phyloP scores from a whole-genome alignment of 2,113 vertebrate species.

The Bostrychus sinensis region DNA sequence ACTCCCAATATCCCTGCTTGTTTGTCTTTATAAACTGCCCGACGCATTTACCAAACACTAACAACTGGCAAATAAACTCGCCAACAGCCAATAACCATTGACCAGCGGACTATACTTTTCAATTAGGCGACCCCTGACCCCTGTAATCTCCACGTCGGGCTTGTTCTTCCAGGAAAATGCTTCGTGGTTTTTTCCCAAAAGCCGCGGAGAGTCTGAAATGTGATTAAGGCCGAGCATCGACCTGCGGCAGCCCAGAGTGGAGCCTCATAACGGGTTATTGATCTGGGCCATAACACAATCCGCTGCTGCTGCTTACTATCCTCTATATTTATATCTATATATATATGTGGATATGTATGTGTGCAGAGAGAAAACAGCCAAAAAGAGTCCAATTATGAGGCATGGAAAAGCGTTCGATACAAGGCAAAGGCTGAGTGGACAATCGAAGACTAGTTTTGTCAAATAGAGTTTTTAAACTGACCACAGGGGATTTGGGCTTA shows the following conservation, averaged over 20 bases:
- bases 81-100: slow-evolving; percentile 44
- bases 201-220: slow-evolving; percentile 52
- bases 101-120: slow-evolving; percentile 16
- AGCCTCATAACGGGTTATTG: slow-evolving; percentile 74
- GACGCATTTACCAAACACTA: slow-evolving; percentile 29
- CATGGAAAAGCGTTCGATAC: slow-evolving; percentile 67
- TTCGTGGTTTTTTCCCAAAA: slow-evolving; percentile 33
- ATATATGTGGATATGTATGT: slow-evolving; percentile 6
- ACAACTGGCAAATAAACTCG: slow-evolving; percentile 35
- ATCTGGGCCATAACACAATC: slow-evolving; percentile 46
- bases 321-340: too few relatives aligned
- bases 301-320: background rate
- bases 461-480: slow-evolving; percentile 38
- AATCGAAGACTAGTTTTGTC: slow-evolving; percentile 50
- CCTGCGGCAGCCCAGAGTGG: slow-evolving; percentile 47
- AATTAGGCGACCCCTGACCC: slow-evolving; percentile 48
- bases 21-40: slow-evolving; percentile 35
- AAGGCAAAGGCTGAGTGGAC: slow-evolving; percentile 29
- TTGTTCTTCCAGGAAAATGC: slow-evolving; percentile 47
- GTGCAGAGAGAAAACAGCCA: slow-evolving; percentile 11
- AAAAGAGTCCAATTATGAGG: slow-evolving; percentile 54
- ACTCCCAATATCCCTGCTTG: slow-evolving; percentile 5
- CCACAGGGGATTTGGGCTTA: background rate
- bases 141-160: slow-evolving; percentile 13
- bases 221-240: slow-evolving; percentile 73